phyloP scores from a whole-genome alignment of 2,797 vertebrate genomes.

The Cygnus olor region DNA sequence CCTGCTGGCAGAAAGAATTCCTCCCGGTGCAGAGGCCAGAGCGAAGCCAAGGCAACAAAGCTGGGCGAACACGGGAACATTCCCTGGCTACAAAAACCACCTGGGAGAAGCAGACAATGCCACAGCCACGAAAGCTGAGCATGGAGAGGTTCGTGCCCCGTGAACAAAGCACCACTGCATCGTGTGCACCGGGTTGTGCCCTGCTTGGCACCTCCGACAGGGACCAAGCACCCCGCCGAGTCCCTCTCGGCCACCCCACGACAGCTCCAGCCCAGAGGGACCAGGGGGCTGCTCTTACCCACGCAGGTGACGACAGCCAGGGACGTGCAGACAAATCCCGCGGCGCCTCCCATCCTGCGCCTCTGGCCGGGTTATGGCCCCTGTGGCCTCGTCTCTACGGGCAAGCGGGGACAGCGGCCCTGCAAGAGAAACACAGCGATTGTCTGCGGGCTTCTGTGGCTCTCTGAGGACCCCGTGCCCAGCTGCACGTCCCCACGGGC shows the following conservation, averaged over 20 bases:
- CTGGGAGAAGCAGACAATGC: fast-evolving
- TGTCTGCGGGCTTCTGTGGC: neutral
- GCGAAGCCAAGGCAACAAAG: neutral
- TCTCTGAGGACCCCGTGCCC: fast-evolving
- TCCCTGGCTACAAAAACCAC: neutral
- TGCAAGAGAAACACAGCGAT: neutral
- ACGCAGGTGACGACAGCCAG: neutral
- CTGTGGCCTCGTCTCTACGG: neutral
- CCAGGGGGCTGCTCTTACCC: slow-evolving; percentile 67
- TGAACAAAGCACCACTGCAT: neutral
- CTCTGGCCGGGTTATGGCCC: neutral
- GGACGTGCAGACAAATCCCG: neutral
- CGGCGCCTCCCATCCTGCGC: slow-evolving; percentile 52
- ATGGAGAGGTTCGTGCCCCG: fast-evolving
- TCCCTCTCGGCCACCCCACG: neutral
- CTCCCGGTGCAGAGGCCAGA: neutral
- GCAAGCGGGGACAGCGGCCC: neutral
- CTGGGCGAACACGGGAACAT: fast-evolving
- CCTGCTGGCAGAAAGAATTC: neutral
- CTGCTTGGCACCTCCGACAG: neutral
- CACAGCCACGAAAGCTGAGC: neutral
- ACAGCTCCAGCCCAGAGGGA: neutral
- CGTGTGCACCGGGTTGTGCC: fast-evolving
- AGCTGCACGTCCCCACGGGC: neutral
- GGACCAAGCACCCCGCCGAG: neutral